These are phyloP conservation scores for Cherax quadricarinatus DNA, from an alignment of 1,140 invertebrate genomes.

Conservation along the genomic window DNA sequence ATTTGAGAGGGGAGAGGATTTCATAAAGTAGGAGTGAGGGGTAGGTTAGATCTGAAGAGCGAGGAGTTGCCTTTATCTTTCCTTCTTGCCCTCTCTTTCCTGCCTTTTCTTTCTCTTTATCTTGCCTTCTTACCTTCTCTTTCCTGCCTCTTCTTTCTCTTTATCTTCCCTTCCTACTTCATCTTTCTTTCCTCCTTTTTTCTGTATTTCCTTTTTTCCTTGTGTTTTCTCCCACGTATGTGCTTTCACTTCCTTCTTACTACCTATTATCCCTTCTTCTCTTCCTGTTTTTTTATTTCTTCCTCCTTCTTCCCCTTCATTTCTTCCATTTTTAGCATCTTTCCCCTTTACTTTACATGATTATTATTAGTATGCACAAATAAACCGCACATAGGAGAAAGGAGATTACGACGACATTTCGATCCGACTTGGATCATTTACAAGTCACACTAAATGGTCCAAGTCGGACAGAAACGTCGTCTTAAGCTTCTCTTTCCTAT, in stretches of 20 bases:
- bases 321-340: no score
- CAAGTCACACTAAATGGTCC: no score
- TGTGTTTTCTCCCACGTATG: background rate
- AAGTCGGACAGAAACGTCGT: no score
- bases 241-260: background rate
- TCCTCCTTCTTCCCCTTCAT: background rate
- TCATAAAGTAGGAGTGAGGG: no score
- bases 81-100: background rate
- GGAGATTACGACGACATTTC: no score
- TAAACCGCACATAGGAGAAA: no score
- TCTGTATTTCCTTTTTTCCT: background rate
- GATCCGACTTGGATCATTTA: no score
- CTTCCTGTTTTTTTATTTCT: background rate
- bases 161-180: background rate
- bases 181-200: background rate
- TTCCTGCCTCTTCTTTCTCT: background rate
- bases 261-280: background rate
- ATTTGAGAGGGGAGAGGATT: no score
- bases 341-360: no score
- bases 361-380: no score
- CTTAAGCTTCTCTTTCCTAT: no score
- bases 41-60: background rate
- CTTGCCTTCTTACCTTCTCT: background rate
- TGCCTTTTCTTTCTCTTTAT: background rate
- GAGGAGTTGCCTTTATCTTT: background rate